Percentiles rank a stretch among this genome's conserved stretches.
phyloP scores from a whole-genome alignment of 2,888 invertebrate species.

The Hyppa rectilinea region DNA sequence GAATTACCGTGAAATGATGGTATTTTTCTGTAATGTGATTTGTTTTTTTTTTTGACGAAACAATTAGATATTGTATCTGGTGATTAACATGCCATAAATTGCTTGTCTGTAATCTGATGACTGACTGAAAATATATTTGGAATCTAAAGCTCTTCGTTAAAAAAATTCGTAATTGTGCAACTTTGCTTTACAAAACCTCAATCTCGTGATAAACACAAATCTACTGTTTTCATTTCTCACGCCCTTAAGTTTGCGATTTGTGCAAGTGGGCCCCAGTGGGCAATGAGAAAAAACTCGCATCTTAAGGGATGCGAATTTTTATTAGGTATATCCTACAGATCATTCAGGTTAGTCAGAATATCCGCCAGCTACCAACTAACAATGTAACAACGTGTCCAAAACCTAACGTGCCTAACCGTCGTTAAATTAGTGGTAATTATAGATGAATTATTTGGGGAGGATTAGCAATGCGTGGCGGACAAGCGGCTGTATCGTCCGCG shows the following conservation, averaged over 20 bases:
- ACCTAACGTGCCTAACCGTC: conserved; percentile 37
- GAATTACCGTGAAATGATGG: conserved; percentile 58
- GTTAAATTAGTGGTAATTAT: conserved; percentile 31
- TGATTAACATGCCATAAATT: conserved; percentile 26
- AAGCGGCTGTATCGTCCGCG: conserved; percentile 13
- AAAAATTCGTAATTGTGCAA: not conserved
- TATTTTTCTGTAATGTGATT: conserved; percentile 54
- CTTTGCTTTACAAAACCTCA: not conserved
- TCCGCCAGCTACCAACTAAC: not conserved
- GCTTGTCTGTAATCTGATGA: not conserved
- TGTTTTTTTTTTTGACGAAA: conserved; percentile 32
- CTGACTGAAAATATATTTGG: not conserved
- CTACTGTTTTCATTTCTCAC: not conserved
- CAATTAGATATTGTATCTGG: conserved; percentile 50
- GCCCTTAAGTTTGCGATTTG: too few species aligned
- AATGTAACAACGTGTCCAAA: conserved; percentile 29
- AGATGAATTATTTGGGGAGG: conserved; percentile 30
- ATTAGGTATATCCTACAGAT: not conserved
- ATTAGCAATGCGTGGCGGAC: conserved; percentile 37
- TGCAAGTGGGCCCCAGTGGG: too few species aligned
- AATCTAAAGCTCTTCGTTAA: too few species aligned
- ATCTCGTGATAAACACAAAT: not conserved
- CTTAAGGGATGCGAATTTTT: too few species aligned
- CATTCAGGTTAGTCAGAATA: conserved; percentile 3
- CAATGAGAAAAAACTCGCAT: too few species aligned